These are phyloP conservation scores for Ptychadena robeensis DNA, from an alignment of 2,797 vertebrate species.

Conservation along the genomic window DNA sequence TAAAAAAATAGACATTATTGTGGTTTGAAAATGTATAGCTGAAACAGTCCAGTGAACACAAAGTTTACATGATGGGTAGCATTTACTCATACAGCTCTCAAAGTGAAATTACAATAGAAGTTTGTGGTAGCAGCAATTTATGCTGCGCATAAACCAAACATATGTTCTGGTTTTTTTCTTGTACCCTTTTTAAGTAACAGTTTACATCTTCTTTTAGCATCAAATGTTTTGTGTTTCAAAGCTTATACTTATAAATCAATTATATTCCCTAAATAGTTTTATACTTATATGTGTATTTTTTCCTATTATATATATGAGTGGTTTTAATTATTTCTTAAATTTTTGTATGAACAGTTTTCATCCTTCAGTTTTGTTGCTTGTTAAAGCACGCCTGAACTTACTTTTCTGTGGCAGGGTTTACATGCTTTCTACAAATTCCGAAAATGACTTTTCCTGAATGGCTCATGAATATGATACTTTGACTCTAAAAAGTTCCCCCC, in stretches of 20 bases:
- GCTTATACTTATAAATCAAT: not conserved
- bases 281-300: too few relatives aligned
- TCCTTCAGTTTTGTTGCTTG: too few relatives aligned
- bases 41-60: conserved; percentile 13
- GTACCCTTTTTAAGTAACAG: not conserved
- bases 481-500: too few relatives aligned
- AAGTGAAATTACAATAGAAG: conserved; percentile 34
- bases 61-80: conserved; percentile 28
- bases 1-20: conserved; percentile 49
- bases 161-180: conserved; percentile 3
- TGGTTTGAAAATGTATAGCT: conserved; percentile 37
- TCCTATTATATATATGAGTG: too few relatives aligned
- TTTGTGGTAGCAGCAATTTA: conserved; percentile 28
- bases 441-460: too few relatives aligned
- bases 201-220: not conserved
- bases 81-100: not conserved
- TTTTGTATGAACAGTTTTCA: too few relatives aligned
- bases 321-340: too few relatives aligned
- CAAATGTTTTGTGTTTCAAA: not conserved
- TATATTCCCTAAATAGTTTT: not conserved
- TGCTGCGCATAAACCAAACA: conserved; percentile 22
- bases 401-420: too few relatives aligned
- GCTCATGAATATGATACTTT: too few relatives aligned
- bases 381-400: too few relatives aligned
- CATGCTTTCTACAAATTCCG: too few relatives aligned